Base-by-base conservation (phyloP, 1,140 invertebrate genomes). In the Calycopis cecrops region DNA sequence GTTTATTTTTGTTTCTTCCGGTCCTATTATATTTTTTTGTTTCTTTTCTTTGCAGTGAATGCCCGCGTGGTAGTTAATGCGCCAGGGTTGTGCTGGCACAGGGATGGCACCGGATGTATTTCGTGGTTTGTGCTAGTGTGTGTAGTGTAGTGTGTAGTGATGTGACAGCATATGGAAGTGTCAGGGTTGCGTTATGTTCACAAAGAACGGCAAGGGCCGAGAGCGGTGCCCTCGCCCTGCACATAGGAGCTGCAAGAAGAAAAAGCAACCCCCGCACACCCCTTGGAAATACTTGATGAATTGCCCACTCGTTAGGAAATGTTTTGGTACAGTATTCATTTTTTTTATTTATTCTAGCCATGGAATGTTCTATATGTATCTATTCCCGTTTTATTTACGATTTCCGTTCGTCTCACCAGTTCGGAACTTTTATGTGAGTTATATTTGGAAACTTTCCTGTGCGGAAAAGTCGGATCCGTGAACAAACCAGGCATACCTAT, bases 251-350 rank as follows among this genome's bases (percentile, higher is more conserved):
- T 72, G 74, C 67, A 84, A 79, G 74, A 87, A 81, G 78, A 88
- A 87, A 83, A 88, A 88, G 67, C 73, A 72, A 48, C 74, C 83
- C 51, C 76, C 78, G 57, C 78, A 86, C 63, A 86, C 87, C 62
- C 87, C 87, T 64, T 88, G 85, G 87, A 87, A 88, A 70, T 88
- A 87, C 82, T 88, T 88, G 84, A 88, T 88, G 85, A 87, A 82
- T 88, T 88, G 87, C 79, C 85, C 87, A 83, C 85, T 88, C 74
- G 84, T 88, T 87, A 88, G 85, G 69, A 88, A 88, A 88, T 88
- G 87, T 81, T 88, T 88, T 80, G 87, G 87, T 88, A 88, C 67
- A 77, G 80, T 88, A 85, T 82, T 79, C 55, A 67, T 79, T 73
- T 66, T 72, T n/a, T n/a, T n/a, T n/a, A 63, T 68, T 60, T 49